Conservation (phyloP, 2,797 vertebrate species). For the Cossypha niveicapilla region DNA sequence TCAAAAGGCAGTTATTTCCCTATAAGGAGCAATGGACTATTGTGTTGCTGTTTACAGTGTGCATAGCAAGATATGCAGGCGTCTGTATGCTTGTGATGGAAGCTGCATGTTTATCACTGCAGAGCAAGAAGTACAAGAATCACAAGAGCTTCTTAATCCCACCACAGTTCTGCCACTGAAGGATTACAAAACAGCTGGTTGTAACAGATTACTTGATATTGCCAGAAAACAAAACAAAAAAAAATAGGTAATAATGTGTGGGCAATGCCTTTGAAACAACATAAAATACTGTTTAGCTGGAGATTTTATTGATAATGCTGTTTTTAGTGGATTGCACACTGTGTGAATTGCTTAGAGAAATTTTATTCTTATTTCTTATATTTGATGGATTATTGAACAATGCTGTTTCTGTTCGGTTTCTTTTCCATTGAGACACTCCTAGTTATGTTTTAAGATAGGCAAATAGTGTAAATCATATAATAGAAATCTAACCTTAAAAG, state of each 20-base stretch:
- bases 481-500: background rate
- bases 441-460: background rate
- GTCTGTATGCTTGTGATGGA: background rate
- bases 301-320: constrained; percentile 4
- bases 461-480: background rate
- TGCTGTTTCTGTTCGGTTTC: background rate
- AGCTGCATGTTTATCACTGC: constrained; percentile 27
- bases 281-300: background rate
- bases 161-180: constrained; percentile 23
- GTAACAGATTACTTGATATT: constrained; percentile 44
- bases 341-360: background rate
- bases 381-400: background rate
- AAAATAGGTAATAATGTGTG: background rate
- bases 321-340: background rate
- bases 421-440: background rate
- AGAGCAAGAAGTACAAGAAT: constrained; percentile 27
- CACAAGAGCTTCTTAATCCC: constrained; percentile 53
- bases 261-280: background rate
- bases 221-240: constrained; percentile 21
- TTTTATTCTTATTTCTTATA: background rate
- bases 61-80: background rate
- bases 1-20: background rate
- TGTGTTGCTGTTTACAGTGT: background rate
- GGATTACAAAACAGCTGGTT: constrained; percentile 43
- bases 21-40: background rate